Evolutionary conservation across 2,888 invertebrate species (phyloP).

Genomic region (Bellardia bayeri): DNA sequence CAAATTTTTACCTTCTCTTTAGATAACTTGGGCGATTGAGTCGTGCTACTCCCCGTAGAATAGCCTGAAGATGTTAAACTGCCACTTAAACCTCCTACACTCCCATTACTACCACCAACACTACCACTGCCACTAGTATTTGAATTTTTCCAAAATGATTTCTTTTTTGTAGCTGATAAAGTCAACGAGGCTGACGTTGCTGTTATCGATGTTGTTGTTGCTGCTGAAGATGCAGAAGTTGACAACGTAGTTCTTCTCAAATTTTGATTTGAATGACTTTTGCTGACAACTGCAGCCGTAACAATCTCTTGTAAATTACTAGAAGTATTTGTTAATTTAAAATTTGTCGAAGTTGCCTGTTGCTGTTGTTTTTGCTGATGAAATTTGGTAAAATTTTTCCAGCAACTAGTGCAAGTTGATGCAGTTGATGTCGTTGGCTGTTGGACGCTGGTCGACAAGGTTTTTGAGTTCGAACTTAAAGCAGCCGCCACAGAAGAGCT

Average conservation of each 20-base stretch:
- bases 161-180: conserved; percentile 57
- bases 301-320: conserved; percentile 54
- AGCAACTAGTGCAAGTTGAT: conserved; percentile 51
- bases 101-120: background rate
- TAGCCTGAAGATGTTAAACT: conserved; percentile 7
- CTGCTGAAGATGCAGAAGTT: background rate
- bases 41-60: conserved; percentile 16
- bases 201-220: conserved; percentile 30
- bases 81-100: background rate
- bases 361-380: conserved; percentile 30
- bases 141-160: conserved; percentile 62
- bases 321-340: conserved; percentile 30
- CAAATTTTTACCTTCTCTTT: conserved; percentile 53
- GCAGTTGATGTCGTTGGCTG: background rate
- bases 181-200: conserved; percentile 41
- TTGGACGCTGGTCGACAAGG: background rate
- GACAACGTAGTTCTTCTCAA: conserved; percentile 14
- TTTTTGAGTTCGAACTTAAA: background rate
- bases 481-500: background rate
- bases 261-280: conserved; percentile 50
- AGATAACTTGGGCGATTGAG: conserved; percentile 28
- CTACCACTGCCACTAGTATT: conserved; percentile 7
- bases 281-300: conserved; percentile 4
- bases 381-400: conserved; percentile 59
- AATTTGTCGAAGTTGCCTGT: conserved; percentile 27